Evolutionary conservation across 64 coral and sea anemone species (phyloP).

Genomic region (Stichodactyla helianthus): DNA sequence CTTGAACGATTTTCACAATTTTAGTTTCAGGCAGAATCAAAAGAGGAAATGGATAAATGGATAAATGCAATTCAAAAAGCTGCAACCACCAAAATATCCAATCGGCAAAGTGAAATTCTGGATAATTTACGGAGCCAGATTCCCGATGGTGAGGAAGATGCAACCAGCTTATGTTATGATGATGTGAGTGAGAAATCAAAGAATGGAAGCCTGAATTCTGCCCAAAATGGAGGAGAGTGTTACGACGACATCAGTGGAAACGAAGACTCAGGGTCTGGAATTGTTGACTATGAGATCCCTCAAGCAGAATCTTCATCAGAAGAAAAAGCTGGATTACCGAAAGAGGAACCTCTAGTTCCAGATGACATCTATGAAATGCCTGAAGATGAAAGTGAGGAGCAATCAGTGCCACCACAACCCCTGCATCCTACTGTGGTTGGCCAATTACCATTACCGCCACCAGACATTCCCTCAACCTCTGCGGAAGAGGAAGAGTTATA

Average conservation of each 20-base stretch:
- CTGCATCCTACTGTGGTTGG: constrained; percentile 6
- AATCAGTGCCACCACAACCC: background rate
- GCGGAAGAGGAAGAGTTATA: constrained; percentile 43
- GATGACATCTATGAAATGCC: constrained; percentile 13
- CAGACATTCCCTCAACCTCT: background rate
- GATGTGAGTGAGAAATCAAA: background rate
- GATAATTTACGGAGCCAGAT: constrained; percentile 41
- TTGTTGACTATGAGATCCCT: constrained; percentile 29
- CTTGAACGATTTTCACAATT: background rate
- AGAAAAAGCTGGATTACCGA: background rate
- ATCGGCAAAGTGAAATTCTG: constrained; percentile 20
- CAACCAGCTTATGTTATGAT: constrained; percentile 39
- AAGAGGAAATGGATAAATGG: constrained; percentile 65
- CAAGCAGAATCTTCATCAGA: background rate
- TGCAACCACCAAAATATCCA: constrained; percentile 32
- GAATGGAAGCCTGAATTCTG: background rate
- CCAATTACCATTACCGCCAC: background rate
- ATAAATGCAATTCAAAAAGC: constrained; percentile 43
- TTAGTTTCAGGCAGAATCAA: constrained; percentile 57
- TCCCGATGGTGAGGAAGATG: constrained; percentile 56
- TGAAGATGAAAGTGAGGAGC: background rate
- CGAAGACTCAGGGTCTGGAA: background rate
- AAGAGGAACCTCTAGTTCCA: background rate
- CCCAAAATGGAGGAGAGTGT: background rate
- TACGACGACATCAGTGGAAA: constrained; percentile 49